Evolutionary conservation across 2,113 vertebrate species (phyloP).

Genomic region (Actenoides lindsayi): DNA sequence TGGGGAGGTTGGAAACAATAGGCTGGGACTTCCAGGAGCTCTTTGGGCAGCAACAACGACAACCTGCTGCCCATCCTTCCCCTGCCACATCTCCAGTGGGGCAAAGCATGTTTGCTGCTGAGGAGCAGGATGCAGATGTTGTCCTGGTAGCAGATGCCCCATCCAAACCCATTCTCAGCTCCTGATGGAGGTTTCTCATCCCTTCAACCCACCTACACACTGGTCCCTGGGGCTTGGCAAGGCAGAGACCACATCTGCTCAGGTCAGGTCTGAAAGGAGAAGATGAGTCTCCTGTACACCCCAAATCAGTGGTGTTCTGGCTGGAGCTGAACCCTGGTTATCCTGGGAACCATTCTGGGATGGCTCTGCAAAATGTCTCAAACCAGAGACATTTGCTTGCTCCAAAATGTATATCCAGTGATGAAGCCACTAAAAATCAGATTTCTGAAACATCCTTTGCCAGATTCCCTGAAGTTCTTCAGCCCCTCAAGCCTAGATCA

Average conservation of each 20-base stretch:
- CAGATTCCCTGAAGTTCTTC: not conserved
- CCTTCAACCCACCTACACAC: accelerated
- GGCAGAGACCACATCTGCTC: not conserved
- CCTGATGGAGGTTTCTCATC: not conserved
- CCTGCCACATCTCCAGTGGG: not conserved
- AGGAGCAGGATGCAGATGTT: not conserved
- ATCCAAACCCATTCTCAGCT: not conserved
- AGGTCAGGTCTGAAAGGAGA: not conserved
- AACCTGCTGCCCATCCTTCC: not conserved
- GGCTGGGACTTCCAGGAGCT: not conserved
- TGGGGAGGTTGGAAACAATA: not conserved
- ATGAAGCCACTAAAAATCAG: not conserved
- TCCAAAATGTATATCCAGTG: not conserved
- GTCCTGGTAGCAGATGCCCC: not conserved
- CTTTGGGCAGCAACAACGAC: not conserved
- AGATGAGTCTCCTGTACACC: not conserved
- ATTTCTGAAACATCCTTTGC: not conserved
- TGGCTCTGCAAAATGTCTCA: not conserved
- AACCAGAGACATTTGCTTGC: not conserved
- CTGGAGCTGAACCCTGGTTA: not conserved
- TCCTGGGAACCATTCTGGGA: too few relatives aligned
- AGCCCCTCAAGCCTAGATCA: not conserved
- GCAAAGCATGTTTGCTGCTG: accelerated
- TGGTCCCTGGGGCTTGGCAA: accelerated
- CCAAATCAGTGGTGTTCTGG: not conserved